Evolutionary conservation across 2,113 vertebrate genomes (phyloP).

Genomic region (Crotalus horridus): DNA sequence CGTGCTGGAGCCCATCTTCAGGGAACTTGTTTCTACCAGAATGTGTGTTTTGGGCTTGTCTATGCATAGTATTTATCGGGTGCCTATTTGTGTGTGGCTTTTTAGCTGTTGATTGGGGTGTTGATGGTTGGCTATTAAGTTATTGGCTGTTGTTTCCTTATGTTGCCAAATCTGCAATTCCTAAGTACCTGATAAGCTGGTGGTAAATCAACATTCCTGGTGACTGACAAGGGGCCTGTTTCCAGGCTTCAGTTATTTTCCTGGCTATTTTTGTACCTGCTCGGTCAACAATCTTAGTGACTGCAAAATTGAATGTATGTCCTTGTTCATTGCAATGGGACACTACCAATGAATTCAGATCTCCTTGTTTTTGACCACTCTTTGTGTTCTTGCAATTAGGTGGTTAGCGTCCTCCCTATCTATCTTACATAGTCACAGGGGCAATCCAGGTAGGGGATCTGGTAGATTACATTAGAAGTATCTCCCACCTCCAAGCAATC

Average conservation of each 20-base stretch:
- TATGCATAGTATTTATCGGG: background rate
- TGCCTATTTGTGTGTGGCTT: background rate
- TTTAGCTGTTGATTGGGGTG: background rate
- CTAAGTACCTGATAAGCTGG: too few relatives aligned
- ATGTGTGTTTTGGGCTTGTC: background rate
- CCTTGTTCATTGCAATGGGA: background rate
- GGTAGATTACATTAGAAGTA: background rate
- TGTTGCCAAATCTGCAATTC: too few relatives aligned
- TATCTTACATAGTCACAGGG: background rate
- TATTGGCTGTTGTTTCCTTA: too few relatives aligned
- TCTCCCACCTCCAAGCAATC: background rate
- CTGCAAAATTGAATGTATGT: background rate
- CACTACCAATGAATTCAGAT: background rate
- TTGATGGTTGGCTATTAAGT: too few relatives aligned
- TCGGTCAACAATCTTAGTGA: too few relatives aligned
- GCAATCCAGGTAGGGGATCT: background rate
- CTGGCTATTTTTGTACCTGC: too few relatives aligned
- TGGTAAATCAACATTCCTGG: too few relatives aligned
- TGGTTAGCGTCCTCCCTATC: background rate
- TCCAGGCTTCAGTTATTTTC: too few relatives aligned
- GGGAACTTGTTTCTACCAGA: background rate
- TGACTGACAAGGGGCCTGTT: too few relatives aligned
- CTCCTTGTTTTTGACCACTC: background rate
- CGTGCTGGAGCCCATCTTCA: background rate
- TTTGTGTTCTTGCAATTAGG: background rate